phyloP scores from a whole-genome alignment of 1,140 invertebrate species.

The Aplysia californica region DNA sequence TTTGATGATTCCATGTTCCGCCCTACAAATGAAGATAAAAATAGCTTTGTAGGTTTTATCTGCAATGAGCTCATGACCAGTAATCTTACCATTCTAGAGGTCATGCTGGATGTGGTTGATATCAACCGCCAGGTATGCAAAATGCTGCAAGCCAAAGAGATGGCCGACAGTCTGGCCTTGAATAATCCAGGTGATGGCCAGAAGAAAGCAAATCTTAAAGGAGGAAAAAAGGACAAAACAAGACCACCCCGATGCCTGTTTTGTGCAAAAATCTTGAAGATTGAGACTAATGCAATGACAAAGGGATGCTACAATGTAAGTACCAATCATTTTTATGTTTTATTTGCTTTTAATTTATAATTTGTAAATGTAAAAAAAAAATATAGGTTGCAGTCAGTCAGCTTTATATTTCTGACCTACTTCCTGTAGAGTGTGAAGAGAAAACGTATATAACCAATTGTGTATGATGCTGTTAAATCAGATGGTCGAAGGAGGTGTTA shows the following conservation, averaged over 20 bases:
- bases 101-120: neutral
- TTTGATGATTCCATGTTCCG: neutral
- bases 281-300: too few relatives aligned
- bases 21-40: too few relatives aligned
- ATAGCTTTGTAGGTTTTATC: too few relatives aligned
- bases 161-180: too few relatives aligned
- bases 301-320: conserved; percentile 6
- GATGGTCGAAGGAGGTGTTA: neutral
- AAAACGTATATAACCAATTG: neutral
- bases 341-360: neutral
- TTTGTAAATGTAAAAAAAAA: neutral
- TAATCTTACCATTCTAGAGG: neutral
- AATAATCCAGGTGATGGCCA: too few relatives aligned
- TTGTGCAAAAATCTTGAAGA: neutral
- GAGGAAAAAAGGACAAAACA: neutral
- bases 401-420: neutral
- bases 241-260: neutral
- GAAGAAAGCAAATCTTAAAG: too few relatives aligned
- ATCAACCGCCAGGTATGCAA: neutral
- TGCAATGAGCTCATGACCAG: conserved; percentile 9
- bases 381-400: neutral
- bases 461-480: neutral
- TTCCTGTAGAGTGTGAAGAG: neutral
- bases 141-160: too few relatives aligned
- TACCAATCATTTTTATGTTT: neutral